phyloP scores from a whole-genome alignment of 2,888 invertebrate genomes.

The Thecophora atra region DNA sequence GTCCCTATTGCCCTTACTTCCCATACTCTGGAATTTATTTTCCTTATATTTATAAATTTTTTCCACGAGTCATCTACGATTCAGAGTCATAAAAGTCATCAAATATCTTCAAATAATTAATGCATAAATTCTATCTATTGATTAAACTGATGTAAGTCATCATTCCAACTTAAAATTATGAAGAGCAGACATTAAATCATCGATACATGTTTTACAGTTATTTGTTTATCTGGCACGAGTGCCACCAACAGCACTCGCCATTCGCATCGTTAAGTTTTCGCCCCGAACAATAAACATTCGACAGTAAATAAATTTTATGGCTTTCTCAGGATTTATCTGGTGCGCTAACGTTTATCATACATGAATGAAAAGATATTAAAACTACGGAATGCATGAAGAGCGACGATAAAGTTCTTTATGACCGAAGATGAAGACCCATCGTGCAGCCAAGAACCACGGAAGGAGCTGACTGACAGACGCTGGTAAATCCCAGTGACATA shows the following conservation, averaged over 20 bases:
- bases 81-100: too few species aligned
- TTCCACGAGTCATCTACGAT: too few species aligned
- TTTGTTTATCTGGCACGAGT: slow-evolving; percentile 6
- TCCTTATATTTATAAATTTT: too few species aligned
- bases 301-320: slow-evolving; percentile 32
- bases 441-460: neutral
- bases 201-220: neutral
- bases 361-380: neutral
- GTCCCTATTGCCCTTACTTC: too few species aligned
- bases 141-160: neutral
- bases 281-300: slow-evolving; percentile 20
- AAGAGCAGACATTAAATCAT: neutral
- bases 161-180: neutral
- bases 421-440: neutral
- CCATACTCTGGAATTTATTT: too few species aligned
- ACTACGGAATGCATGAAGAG: slow-evolving; percentile 6
- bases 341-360: neutral
- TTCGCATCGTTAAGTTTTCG: slow-evolving; percentile 12
- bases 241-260: slow-evolving; percentile 1
- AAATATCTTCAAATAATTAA: too few species aligned
- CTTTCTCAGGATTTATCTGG: slow-evolving; percentile 23
- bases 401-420: slow-evolving; percentile 7
- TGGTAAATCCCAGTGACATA: slow-evolving; percentile 41
- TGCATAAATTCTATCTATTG: neutral
- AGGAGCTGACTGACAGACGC: slow-evolving; percentile 34